A percentile compares a stretch with the other conserved stretches of the same genome.
These are phyloP conservation scores for Himalopsyche tibetana DNA, from an alignment of 2,888 invertebrate genomes.

Conservation along the genomic window DNA sequence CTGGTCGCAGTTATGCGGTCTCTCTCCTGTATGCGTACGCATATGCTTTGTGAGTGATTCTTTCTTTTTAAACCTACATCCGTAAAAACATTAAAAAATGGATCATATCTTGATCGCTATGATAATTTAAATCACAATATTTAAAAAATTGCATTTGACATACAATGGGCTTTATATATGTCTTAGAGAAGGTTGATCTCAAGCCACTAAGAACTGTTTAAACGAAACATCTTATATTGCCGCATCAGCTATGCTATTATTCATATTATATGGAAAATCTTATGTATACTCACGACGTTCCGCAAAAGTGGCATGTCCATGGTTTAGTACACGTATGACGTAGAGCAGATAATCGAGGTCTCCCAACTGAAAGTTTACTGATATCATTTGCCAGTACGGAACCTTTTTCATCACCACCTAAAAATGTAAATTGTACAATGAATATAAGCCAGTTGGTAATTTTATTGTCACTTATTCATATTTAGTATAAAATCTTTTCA, in stretches of 20 bases:
- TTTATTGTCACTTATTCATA: too few species aligned
- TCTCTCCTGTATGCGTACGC: conserved; percentile 58
- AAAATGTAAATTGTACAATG: background rate
- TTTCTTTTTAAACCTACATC: conserved; percentile 56
- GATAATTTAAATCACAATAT: too few species aligned
- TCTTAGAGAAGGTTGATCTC: too few species aligned
- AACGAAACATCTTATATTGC: too few species aligned
- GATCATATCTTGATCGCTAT: too few species aligned
- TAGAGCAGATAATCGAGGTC: background rate
- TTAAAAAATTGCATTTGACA: too few species aligned
- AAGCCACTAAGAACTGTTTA: too few species aligned
- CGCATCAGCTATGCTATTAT: too few species aligned
- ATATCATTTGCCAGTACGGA: background rate
- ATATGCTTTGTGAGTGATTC: conserved; percentile 60
- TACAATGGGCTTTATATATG: too few species aligned
- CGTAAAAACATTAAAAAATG: background rate
- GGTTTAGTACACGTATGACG: conserved; percentile 55
- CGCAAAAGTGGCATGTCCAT: conserved; percentile 57
- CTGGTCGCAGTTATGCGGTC: conserved; percentile 55
- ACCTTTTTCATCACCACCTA: background rate
- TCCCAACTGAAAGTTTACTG: background rate
- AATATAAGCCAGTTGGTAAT: too few species aligned
- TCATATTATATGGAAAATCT: background rate
- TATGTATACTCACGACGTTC: conserved; percentile 36
- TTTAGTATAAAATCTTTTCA: too few species aligned